Evolutionary conservation across 2,113 vertebrate genomes (phyloP), one percentile per base, ranked within the genome.

Genomic region (Sclerurus mexicanus): DNA sequence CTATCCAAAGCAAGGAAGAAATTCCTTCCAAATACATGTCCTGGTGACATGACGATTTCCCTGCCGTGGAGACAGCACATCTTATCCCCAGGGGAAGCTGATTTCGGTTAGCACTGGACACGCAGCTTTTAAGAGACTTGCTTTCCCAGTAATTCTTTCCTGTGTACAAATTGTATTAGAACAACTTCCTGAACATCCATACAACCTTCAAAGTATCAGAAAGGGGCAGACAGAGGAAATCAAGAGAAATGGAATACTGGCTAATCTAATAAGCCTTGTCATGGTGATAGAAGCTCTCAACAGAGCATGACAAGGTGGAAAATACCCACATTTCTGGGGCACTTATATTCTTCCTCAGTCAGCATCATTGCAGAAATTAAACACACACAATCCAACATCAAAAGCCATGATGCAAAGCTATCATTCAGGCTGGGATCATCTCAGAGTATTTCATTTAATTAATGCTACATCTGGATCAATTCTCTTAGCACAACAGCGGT

Each of bases 221-320:
- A 87, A 81, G 60, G 60, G 69, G 30, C 47, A 90, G 82, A 78
- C 35, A 86, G 90, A 91, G 83, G 86, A 93, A 94, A 93, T 87
- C 68, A 90, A 93, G 76, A 95, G 76, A 89, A 94, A 78, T 68
- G 85, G 68, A 90, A 90, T 90, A 93, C 49, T 78, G 49, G 52
- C 56, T 94, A 93, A 95, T 86, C 90, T 90, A 96, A 93, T 90
- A 92, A 95, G 83, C 60, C 85, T 89, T 89, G 83, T 93, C 93
- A 94, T 64, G 73, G 92, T 71, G 93, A 91, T 59, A 84, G 21
- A 78, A 91, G 73, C 56, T 92, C 89, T 91, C 92, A 82, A 66
- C 72, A 68, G 72, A 84, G 86, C 86, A 84, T 87, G 88, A 94
- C 90, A 92, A 93, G 83, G 84, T 95, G 33, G 90, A 94, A 96